These are phyloP conservation scores for Alfaro cultratus DNA, from an alignment of 2,797 vertebrate genomes.

Conservation along the genomic window DNA sequence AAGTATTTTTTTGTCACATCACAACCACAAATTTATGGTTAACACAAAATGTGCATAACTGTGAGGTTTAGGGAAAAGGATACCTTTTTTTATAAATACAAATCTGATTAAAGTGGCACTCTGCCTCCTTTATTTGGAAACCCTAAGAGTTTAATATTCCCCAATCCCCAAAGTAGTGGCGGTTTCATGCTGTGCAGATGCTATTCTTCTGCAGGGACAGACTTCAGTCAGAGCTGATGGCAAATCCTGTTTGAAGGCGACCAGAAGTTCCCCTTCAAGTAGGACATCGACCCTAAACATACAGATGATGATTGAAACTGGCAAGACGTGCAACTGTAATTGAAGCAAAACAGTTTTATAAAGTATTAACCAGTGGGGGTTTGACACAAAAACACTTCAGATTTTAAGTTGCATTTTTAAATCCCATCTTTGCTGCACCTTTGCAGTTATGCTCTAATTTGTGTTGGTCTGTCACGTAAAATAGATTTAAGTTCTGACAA, in stretches of 20 bases:
- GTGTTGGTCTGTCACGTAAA: neutral
- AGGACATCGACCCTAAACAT: neutral
- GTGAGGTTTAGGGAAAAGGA: neutral
- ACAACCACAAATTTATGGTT: neutral
- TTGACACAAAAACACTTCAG: neutral
- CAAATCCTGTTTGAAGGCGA: neutral
- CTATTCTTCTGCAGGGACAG: neutral
- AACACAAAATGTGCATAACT: neutral
- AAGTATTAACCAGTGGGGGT: neutral
- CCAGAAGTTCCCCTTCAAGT: neutral
- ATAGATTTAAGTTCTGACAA: neutral
- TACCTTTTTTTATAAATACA: neutral
- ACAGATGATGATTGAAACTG: neutral
- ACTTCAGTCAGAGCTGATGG: neutral
- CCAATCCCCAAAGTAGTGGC: neutral
- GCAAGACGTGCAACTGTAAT: neutral
- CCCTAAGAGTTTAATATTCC: neutral
- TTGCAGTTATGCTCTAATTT: neutral
- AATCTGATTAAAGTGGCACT: neutral
- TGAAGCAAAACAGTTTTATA: neutral
- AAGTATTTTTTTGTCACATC: neutral
- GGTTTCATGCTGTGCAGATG: neutral
- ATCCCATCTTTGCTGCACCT: neutral
- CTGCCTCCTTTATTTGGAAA: neutral
- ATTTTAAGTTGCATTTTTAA: neutral